Percentiles rank a stretch among this genome's conserved stretches.
phyloP scores from a whole-genome alignment of 2,113 vertebrate genomes.

The Tiliqua scincoides region DNA sequence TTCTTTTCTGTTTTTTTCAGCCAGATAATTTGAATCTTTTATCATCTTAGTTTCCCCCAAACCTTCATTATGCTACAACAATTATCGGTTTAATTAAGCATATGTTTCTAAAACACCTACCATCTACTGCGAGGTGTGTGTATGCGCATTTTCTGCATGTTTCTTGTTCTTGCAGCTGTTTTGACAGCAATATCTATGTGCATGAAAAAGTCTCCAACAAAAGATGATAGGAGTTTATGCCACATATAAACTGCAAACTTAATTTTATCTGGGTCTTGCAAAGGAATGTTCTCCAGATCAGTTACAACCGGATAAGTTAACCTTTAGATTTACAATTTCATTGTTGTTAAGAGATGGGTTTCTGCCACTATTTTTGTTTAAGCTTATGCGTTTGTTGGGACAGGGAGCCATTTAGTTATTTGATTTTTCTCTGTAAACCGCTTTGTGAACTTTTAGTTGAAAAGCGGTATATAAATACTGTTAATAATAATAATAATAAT shows the following conservation, averaged over 20 bases:
- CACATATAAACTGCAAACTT: neutral
- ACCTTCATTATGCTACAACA: neutral
- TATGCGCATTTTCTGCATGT: neutral
- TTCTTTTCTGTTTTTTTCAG: neutral
- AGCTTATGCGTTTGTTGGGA: too few species aligned
- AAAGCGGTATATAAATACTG: too few species aligned
- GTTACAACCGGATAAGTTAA: neutral
- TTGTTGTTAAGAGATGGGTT: neutral
- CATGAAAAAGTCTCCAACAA: neutral
- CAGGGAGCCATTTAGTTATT: too few species aligned
- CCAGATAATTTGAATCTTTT: neutral
- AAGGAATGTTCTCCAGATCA: neutral
- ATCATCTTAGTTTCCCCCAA: neutral
- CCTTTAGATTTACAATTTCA: neutral
- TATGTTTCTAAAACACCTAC: neutral
- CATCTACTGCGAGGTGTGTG: neutral
- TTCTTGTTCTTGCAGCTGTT: neutral
- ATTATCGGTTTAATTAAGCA: neutral
- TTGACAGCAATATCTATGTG: neutral
- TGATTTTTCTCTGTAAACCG: too few species aligned
- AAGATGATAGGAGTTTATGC: neutral
- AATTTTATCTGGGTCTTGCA: neutral
- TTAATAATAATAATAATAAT: too few species aligned
- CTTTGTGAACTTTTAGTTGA: too few species aligned
- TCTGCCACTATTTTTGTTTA: neutral